Evolutionary conservation across 2,797 vertebrate genomes (phyloP).

Genomic region (Philypnodon macrostomus): DNA sequence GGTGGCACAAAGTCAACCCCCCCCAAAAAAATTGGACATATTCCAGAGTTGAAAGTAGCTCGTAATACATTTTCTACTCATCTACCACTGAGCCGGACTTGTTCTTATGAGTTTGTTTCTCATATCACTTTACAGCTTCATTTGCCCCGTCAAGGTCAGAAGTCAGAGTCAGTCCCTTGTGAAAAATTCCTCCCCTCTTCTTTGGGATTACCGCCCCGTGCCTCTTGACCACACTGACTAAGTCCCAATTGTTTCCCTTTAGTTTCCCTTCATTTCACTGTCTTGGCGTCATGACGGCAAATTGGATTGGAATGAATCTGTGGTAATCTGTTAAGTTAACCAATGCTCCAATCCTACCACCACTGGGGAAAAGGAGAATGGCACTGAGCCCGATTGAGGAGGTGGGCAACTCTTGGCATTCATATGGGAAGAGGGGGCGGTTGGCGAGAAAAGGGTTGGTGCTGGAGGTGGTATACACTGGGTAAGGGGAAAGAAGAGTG

Average conservation of each 20-base stretch:
- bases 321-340: constrained; percentile 72
- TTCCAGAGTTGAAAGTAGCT: too few relatives aligned
- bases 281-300: constrained; percentile 58
- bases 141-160: constrained; percentile 50
- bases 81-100: constrained; percentile 72
- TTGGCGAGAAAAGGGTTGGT: constrained; percentile 40
- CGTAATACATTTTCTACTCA: background rate
- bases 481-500: constrained; percentile 50
- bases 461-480: constrained; percentile 2
- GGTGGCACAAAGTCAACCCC: too few relatives aligned
- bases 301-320: constrained; percentile 71
- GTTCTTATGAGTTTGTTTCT: constrained; percentile 57
- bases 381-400: constrained; percentile 48
- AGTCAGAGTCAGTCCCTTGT: constrained; percentile 38
- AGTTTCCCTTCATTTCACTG: constrained; percentile 34
- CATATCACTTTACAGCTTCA: constrained; percentile 25
- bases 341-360: constrained; percentile 49
- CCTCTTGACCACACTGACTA: constrained; percentile 35
- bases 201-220: constrained; percentile 24
- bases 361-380: constrained; percentile 35
- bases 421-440: constrained; percentile 58
- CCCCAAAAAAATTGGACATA: too few relatives aligned
- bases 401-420: constrained; percentile 62
- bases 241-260: constrained; percentile 28
- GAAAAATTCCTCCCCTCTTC: constrained; percentile 35